Evolutionary conservation across 2,888 invertebrate species (phyloP), one percentile per base, ranked within the genome.

Genomic region (Anticlea derivata): DNA sequence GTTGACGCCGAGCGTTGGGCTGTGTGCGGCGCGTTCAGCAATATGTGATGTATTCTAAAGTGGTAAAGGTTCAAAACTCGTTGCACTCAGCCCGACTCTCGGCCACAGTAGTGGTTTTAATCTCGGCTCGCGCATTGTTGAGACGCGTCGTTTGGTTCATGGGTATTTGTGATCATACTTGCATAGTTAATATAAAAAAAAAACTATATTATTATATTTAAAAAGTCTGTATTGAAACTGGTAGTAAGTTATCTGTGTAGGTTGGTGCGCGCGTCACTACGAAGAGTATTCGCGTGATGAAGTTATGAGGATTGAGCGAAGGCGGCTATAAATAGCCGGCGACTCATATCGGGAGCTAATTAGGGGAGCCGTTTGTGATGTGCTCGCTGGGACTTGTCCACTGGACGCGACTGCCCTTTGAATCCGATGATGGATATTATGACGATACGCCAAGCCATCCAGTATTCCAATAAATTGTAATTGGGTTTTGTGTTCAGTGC

Each of bases 131-230:
- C 73, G 70, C 78, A 73, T 70, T 68, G 78, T 81, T 72, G 78
- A 70, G 64, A 78, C 76, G 82, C 82, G 83, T 84, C 83, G 81
- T 83, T 83, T 75, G 85, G 85, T 84, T 83, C 78, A 80, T 85
- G 86, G 86, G 82, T 83, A 83, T 84, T 75, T 87, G 87, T 88
- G 87, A 87, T 86, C 85, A 83, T 86, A 78, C 78, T 79, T 86
- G 81, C 84, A 86, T 86, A 86, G 85, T 83, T 85, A 75, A 80
- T 86, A 78, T 78, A 82, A 76, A 75, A 73, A 78, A 79, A 82
- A 78, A 79, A 73, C 75, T 86, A 81, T 83, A 84, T 81, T 83
- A 85, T 79, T 79, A 79, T 66, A 68, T 66, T 66, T 66, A 56
- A 63, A 75, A 78, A 79, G 70, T 79, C 78, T 78, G 80, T 80